phyloP scores from a whole-genome alignment of 2,797 vertebrate species.

The Ambastaia sidthimunki region DNA sequence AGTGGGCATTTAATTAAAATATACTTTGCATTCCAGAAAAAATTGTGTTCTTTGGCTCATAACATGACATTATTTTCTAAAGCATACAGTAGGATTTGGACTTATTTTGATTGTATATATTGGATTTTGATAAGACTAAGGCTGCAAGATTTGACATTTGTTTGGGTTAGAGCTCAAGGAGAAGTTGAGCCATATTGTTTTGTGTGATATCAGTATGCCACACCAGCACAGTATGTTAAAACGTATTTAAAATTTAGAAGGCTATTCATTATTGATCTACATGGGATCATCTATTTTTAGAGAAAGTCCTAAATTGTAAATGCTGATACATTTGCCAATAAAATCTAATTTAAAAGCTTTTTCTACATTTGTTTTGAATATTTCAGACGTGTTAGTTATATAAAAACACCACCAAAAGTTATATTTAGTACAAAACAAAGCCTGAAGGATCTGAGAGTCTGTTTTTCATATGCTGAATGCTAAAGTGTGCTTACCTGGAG shows the following conservation, averaged over 20 bases:
- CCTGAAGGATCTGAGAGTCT: constrained; percentile 20
- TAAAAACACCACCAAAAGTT: background rate
- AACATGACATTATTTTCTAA: background rate
- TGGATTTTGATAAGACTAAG: background rate
- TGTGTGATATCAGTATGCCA: background rate
- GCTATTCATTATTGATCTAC: background rate
- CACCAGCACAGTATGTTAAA: background rate
- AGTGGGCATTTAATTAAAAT: too few species aligned
- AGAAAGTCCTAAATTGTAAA: background rate
- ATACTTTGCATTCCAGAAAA: too few species aligned
- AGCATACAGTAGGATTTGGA: background rate
- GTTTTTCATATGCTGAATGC: constrained; percentile 28
- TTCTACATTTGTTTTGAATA: background rate
- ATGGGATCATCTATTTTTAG: background rate
- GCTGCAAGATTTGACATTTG: background rate
- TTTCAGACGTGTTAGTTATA: background rate
- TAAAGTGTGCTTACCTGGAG: constrained; percentile 84
- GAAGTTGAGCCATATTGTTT: constrained; percentile 1
- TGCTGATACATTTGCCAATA: background rate
- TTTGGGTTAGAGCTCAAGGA: constrained; percentile 15
- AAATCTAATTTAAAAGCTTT: background rate
- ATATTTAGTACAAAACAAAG: background rate
- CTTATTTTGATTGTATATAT: background rate
- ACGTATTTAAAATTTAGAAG: background rate
- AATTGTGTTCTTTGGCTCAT: background rate